Percentiles rank a stretch among this genome's conserved stretches.
phyloP scores from a whole-genome alignment of 2,888 invertebrate species.

The Drosophila tanythrix region DNA sequence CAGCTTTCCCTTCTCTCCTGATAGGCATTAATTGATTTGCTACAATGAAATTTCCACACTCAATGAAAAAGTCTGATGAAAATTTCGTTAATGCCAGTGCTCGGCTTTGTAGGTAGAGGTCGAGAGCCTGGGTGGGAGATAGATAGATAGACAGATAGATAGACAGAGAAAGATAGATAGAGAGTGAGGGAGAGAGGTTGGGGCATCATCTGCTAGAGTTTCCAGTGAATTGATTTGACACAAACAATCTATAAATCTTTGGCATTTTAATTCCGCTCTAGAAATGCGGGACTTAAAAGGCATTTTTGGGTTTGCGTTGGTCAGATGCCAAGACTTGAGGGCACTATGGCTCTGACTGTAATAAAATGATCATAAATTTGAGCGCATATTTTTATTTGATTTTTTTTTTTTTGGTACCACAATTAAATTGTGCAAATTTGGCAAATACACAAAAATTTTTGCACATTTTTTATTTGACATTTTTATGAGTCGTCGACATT shows the following conservation, averaged over 20 bases:
- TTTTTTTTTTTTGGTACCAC: constrained; percentile 52
- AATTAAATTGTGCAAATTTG: constrained; percentile 77
- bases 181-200: background rate
- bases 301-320: constrained; percentile 45
- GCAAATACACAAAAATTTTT: constrained; percentile 75
- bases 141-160: background rate
- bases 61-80: constrained; percentile 57
- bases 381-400: constrained; percentile 24
- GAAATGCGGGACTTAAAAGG: constrained; percentile 43
- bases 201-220: constrained; percentile 17
- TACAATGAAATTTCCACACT: constrained; percentile 76
- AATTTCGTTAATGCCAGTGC: constrained; percentile 58
- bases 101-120: constrained; percentile 19
- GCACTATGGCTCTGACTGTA: constrained; percentile 36
- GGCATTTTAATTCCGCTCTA: constrained; percentile 35
- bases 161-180: background rate
- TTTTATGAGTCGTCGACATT: constrained; percentile 65
- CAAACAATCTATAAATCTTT: constrained; percentile 57
- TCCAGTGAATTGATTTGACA: constrained; percentile 41
- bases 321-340: constrained; percentile 55
- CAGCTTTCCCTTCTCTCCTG: background rate
- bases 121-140: background rate
- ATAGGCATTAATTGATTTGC: constrained; percentile 75
- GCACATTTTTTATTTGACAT: constrained; percentile 75
- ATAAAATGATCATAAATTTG: constrained; percentile 77